Conservation (phyloP, 2,888 invertebrate genomes). For the Hymenopus coronatus region DNA sequence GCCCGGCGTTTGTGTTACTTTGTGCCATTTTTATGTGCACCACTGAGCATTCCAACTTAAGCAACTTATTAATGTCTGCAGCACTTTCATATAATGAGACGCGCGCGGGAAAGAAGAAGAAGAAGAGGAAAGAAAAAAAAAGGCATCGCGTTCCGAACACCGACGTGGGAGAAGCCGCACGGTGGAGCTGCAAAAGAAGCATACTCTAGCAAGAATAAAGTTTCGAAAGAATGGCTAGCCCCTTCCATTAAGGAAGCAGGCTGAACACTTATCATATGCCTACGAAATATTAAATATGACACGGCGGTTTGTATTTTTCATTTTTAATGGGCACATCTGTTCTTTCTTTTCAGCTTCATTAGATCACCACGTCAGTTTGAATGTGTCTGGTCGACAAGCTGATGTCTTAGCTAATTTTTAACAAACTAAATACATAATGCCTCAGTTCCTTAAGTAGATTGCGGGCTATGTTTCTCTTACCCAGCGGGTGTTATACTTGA, state of each 20-base stretch:
- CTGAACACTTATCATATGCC: neutral
- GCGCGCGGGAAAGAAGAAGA: neutral
- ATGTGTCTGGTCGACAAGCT: neutral
- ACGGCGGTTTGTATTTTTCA: neutral
- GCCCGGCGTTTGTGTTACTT: neutral
- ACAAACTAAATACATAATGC: neutral
- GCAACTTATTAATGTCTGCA: conserved; percentile 24
- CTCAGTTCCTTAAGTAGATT: neutral
- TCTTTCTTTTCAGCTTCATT: neutral
- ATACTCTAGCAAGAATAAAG: neutral
- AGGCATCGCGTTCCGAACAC: neutral
- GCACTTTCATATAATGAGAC: neutral
- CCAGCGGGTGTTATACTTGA: neutral
- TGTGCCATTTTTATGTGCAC: neutral
- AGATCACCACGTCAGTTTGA: neutral
- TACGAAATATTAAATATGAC: neutral
- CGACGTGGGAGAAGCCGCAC: neutral
- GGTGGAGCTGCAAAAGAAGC: neutral
- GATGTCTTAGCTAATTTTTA: neutral
- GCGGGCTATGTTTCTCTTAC: neutral
- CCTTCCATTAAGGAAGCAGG: neutral
- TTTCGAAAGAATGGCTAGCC: neutral
- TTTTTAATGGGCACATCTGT: neutral
- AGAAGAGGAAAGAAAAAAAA: too few relatives aligned
- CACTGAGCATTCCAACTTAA: conserved; percentile 27